Evolutionary conservation across 2,113 vertebrate genomes (phyloP).

Genomic region (Bombycilla garrulus): DNA sequence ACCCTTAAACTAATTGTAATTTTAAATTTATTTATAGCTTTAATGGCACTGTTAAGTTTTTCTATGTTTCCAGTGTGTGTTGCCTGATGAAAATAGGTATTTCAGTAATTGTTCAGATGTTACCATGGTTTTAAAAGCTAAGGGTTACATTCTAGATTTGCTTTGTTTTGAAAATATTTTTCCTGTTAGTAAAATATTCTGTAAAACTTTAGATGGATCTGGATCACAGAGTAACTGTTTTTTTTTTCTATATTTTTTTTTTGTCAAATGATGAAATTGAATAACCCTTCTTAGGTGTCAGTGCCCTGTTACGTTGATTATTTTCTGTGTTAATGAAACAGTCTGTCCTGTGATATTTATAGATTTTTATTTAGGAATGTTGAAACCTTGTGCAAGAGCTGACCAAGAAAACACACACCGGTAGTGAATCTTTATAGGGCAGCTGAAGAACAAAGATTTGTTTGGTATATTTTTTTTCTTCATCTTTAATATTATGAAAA

Average conservation of each 20-base stretch:
- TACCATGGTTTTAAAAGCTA: not conserved
- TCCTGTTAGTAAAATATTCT: not conserved
- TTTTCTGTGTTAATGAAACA: not conserved
- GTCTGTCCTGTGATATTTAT: not conserved
- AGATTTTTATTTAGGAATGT: not conserved
- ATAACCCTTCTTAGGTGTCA: not conserved
- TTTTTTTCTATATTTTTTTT: too few species aligned
- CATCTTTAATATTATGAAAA: not conserved
- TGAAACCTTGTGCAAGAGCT: not conserved
- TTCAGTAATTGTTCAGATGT: not conserved
- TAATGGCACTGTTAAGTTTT: not conserved
- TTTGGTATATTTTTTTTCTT: not conserved
- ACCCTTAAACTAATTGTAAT: not conserved
- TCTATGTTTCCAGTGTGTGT: not conserved
- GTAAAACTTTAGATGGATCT: not conserved
- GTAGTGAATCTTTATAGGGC: not conserved
- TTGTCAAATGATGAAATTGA: not conserved
- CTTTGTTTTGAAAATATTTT: not conserved
- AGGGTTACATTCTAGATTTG: not conserved
- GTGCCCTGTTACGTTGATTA: not conserved
- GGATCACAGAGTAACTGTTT: not conserved
- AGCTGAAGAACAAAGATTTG: not conserved
- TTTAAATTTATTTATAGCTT: not conserved
- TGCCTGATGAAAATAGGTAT: not conserved
- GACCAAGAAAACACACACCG: not conserved